These are phyloP conservation scores for Helostoma temminkii DNA, from an alignment of 2,797 vertebrate genomes.

Conservation along the genomic window DNA sequence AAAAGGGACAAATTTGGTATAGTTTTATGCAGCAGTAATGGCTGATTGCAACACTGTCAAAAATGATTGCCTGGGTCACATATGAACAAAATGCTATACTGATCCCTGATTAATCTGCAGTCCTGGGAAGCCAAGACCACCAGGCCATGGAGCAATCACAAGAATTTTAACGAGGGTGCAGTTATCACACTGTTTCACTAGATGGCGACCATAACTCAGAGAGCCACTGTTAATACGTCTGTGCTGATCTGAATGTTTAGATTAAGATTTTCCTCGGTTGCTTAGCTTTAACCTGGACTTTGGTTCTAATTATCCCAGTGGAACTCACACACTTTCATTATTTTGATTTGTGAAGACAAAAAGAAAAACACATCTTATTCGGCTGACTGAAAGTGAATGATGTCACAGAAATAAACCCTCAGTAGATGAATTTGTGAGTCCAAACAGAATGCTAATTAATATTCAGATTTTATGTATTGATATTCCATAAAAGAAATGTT, in stretches of 20 bases:
- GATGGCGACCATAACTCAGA: slow-evolving; percentile 49
- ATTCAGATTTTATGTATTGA: too few relatives aligned
- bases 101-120: background rate
- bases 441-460: too few relatives aligned
- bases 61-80: background rate
- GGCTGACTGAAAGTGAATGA: background rate
- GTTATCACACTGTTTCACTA: slow-evolving; percentile 52
- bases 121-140: background rate
- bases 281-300: background rate
- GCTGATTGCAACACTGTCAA: background rate
- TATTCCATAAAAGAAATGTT: too few relatives aligned
- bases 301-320: slow-evolving; percentile 3
- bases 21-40: background rate
- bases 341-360: slow-evolving; percentile 6
- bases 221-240: background rate
- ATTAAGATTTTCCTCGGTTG: background rate
- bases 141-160: background rate
- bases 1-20: background rate
- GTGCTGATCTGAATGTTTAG: background rate
- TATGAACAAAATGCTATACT: background rate
- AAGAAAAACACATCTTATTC: background rate
- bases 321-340: slow-evolving; percentile 6
- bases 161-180: slow-evolving; percentile 19
- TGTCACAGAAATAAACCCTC: background rate
- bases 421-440: too few relatives aligned